These are phyloP conservation scores for Falcunculus frontatus DNA, from an alignment of 2,113 vertebrate genomes.

Conservation along the genomic window DNA sequence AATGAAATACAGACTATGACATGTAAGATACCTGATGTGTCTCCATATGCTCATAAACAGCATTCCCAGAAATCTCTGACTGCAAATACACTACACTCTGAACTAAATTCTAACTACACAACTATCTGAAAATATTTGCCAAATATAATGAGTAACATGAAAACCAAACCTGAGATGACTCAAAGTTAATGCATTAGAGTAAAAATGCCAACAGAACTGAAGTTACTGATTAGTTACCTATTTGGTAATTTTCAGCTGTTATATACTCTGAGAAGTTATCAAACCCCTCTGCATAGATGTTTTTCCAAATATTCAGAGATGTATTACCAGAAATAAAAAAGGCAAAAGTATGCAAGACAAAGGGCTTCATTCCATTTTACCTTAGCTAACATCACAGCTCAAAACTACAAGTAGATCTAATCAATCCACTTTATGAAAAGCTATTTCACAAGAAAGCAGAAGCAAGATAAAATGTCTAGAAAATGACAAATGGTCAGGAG, in stretches of 20 bases:
- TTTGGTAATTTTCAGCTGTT: background rate
- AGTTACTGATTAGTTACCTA: background rate
- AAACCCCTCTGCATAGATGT: background rate
- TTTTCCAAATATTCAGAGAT: background rate
- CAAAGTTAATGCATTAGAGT: background rate
- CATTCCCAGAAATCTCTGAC: background rate
- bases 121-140: background rate
- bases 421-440: background rate
- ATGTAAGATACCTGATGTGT: background rate
- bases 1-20: background rate
- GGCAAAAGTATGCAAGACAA: background rate
- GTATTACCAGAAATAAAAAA: background rate
- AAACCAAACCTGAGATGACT: background rate
- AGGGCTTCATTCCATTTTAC: background rate
- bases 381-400: background rate
- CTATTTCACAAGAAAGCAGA: background rate
- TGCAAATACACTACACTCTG: background rate
- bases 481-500: background rate
- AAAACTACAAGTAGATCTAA: background rate
- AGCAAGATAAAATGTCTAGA: background rate
- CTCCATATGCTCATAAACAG: background rate
- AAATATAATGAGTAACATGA: background rate
- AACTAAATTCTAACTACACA: background rate
- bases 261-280: background rate
- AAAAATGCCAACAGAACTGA: background rate